Base-by-base conservation (phyloP, 2,797 vertebrate species). In the Betta splendens region DNA sequence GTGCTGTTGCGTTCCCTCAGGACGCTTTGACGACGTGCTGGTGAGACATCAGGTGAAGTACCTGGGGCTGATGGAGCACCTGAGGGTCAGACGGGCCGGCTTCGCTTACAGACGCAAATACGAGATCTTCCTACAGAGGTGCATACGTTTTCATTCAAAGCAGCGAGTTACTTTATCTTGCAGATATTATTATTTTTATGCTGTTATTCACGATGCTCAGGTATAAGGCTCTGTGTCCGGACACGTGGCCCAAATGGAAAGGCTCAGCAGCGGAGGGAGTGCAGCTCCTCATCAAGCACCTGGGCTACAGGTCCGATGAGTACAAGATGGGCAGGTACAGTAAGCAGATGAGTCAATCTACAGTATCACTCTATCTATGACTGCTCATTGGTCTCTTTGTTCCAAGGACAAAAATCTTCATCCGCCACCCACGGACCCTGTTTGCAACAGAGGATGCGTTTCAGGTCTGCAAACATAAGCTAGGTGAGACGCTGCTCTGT, bases 271-370 rank as follows among this genome's bases (percentile, higher is more conserved):
- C 92, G 12, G 93, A 96, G 59, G 97, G 97, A 0, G 97, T 98
- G 11, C 88, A 87, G 61, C 71, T 63, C 31, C 90, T 99, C 50
- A 87, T 98, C 78, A 94, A 93, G 62, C 91, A 98, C 53, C 86
- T 98, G 1, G 95, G 95, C 40, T 99, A 96, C 83, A 91, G 91
- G 71, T 84, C 93, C 0, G 91, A 95, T 22, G 97, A 99, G 42
- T 99, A 98, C 87, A 98, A 98, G 65, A 72, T 98, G 83, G 97
- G 97, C 70, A 95, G 91, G 96, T 98, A n/a, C n/a, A n/a, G n/a
- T n/a, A 84, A 81, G 77, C 18, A 46, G 31, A 39, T 17, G 2
- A 33, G 7, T n/a, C n/a, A n/a, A n/a, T n/a, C n/a, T n/a, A n/a
- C n/a, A n/a, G n/a, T n/a, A n/a, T n/a, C n/a, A n/a, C n/a, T n/a